phyloP scores from a whole-genome alignment of 2,888 invertebrate species.

The Agrochola macilenta region DNA sequence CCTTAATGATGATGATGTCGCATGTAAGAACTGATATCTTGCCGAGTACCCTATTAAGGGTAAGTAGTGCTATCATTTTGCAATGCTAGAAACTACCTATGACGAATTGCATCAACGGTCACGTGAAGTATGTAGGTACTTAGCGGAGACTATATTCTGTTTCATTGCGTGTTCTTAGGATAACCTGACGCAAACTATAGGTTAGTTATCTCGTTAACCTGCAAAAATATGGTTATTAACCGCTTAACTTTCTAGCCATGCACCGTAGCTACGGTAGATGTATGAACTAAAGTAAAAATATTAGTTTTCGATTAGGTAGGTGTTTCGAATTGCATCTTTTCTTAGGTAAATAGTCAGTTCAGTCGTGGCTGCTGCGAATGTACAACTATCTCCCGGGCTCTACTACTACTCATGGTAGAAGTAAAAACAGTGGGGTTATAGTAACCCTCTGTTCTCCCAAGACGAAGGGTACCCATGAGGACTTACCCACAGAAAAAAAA shows the following conservation, averaged over 20 bases:
- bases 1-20: slow-evolving; percentile 30
- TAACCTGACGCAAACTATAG: slow-evolving; percentile 5
- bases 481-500: no score
- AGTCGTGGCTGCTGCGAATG: no score
- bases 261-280: not conserved
- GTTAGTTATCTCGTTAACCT: slow-evolving; percentile 13
- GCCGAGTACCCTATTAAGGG: slow-evolving; percentile 15
- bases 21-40: slow-evolving; percentile 18
- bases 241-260: slow-evolving; percentile 4
- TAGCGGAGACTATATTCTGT: not conserved
- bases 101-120: slow-evolving; percentile 39
- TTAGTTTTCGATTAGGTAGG: not conserved
- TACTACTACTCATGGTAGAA: no score
- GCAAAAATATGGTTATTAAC: slow-evolving; percentile 4
- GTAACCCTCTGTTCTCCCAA: no score
- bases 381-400: no score
- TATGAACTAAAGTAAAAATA: not conserved
- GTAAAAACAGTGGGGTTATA: no score
- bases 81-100: slow-evolving; percentile 30
- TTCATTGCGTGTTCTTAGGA: not conserved
- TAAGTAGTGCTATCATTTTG: slow-evolving; percentile 34
- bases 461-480: no score
- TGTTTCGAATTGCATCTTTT: not conserved
- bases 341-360: not conserved
- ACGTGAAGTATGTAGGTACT: slow-evolving; percentile 4